Evolutionary conservation across 2,888 invertebrate genomes (phyloP).

Genomic region (Ligdia adustata): DNA sequence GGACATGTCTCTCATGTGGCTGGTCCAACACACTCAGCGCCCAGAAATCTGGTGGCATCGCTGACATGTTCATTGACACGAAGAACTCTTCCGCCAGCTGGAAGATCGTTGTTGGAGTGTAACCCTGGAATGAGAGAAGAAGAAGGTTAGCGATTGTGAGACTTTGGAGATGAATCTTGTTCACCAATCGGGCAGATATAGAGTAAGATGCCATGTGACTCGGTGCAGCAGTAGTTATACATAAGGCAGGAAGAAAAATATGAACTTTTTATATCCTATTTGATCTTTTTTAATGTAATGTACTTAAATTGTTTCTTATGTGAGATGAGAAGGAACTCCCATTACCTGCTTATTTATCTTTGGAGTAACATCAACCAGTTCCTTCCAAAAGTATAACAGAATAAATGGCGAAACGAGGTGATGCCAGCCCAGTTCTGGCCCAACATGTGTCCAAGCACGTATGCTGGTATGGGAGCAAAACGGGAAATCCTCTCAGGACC

Average conservation of each 20-base stretch:
- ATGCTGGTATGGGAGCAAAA: slow-evolving; percentile 93
- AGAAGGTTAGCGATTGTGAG: no score
- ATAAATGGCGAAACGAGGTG: slow-evolving; percentile 85
- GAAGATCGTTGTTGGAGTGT: slow-evolving; percentile 92
- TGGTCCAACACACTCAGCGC: slow-evolving; percentile 92
- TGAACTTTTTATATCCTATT: no score
- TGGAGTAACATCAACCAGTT: neutral
- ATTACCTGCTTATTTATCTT: slow-evolving; percentile 4
- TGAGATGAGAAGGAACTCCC: no score
- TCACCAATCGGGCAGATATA: no score
- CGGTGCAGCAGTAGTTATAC: no score
- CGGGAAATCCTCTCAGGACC: slow-evolving; percentile 92
- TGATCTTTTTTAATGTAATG: no score
- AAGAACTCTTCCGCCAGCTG: slow-evolving; percentile 96
- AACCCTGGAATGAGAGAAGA: slow-evolving; percentile 85
- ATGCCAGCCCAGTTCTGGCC: slow-evolving; percentile 94
- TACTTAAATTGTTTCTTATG: no score
- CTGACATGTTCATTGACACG: slow-evolving; percentile 93
- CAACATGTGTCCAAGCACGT: slow-evolving; percentile 96
- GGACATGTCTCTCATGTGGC: slow-evolving; percentile 88
- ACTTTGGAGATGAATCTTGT: no score
- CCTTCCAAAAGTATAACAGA: slow-evolving; percentile 91
- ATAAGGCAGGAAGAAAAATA: no score
- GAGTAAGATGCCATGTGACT: no score
- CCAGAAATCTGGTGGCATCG: slow-evolving; percentile 95